Evolutionary conservation across 2,797 vertebrate genomes (phyloP), one percentile per base, ranked within the genome.

Genomic region (Molossus molossus): DNA sequence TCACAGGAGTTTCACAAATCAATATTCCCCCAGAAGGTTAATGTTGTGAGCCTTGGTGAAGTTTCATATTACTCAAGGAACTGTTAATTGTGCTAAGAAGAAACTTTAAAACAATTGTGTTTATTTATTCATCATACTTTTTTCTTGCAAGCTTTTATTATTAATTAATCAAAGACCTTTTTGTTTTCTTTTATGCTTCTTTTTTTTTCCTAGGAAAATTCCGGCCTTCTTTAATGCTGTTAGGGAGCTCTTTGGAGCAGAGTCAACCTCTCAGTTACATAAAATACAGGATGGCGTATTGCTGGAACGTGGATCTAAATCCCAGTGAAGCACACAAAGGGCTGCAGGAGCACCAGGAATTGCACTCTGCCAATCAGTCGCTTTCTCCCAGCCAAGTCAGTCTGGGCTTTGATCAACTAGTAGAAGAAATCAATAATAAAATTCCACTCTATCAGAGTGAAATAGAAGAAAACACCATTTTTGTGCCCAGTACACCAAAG

Each of bases 331-430:
- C 85, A 55, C 53, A 55, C 20, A 69, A 87, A 90, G 90, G 72
- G 3, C 77, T 75, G 14, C 6, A 37, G 27, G 58, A 91, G 58
- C 72, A 90, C 15, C 57, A 95, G 75, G 79, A 83, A 62, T 72
- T 80, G 65, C 50, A 29, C 40, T 83, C 83, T 29, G 12, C 25
- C 76, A 91, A 81, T 64, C 92, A 82, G 40, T 18, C 14, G 5
- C 12, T 27, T 40, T 45, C 55, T 64, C 53, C 95, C 27, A 20
- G 20, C 1, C 93, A 70, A 37, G 58, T 95, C 65, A 57, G 62
- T 37, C 40, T 97, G 80, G 97, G 97, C n/a, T 97, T 97, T 93
- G 97, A 97, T 94, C 83, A 94, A 18, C 27, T 96, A 15, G 65
- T 91, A 73, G 53, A 90, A 77, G 93, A 96, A 20, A 89, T 96